A percentile compares a stretch with the other conserved stretches of the same genome.
Evolutionary conservation across 2,797 vertebrate genomes (phyloP).

Genomic region (Buphagus erythrorhynchus): DNA sequence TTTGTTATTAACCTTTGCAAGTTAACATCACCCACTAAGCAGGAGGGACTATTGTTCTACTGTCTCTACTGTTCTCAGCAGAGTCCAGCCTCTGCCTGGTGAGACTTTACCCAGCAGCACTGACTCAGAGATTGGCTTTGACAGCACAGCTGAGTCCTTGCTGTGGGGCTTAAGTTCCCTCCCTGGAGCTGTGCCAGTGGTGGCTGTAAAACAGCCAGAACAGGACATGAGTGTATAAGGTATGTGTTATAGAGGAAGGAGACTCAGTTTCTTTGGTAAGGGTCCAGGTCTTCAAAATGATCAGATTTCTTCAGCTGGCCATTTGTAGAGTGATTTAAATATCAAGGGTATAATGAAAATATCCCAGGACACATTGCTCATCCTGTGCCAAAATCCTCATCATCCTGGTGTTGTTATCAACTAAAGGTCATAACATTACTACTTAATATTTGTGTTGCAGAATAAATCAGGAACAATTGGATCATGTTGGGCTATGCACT

Average conservation of each 20-base stretch:
- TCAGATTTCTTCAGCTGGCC: slow-evolving; percentile 7
- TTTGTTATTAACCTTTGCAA: background rate
- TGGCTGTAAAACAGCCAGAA: background rate
- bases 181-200: background rate
- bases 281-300: background rate
- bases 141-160: background rate
- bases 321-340: background rate
- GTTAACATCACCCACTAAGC: background rate
- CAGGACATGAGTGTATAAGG: background rate
- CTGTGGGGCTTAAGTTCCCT: background rate
- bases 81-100: background rate
- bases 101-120: background rate
- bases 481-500: background rate
- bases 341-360: background rate
- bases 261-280: background rate
- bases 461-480: background rate
- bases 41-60: background rate
- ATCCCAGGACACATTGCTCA: background rate
- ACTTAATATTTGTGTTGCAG: background rate
- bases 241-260: background rate
- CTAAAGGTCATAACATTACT: background rate
- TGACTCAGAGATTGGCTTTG: background rate
- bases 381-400: background rate
- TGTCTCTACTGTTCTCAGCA: background rate
- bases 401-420: background rate